Evolutionary conservation across 2,797 vertebrate species (phyloP), one percentile per base, ranked within the genome.

Genomic region (Epinephelus awoara): DNA sequence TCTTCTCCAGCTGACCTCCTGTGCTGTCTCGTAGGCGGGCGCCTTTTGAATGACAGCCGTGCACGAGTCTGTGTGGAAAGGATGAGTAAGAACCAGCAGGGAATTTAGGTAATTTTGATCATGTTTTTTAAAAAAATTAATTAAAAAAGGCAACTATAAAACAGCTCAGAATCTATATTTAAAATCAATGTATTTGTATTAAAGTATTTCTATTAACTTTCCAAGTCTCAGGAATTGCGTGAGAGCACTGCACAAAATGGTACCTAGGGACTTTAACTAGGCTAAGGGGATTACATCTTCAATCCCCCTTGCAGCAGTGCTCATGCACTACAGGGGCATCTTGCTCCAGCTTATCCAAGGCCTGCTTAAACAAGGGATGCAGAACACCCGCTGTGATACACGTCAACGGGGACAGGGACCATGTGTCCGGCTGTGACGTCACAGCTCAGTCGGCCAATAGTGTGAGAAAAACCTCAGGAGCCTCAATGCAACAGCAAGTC

Each of bases 41-140:
- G 94, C 42, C 96, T 90, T 76, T 95, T 96, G 82, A 96, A 89
- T 5, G 95, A 96, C 25, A 96, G 89, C 4, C 95, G 91, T 17
- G 92, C 91, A 14, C 96, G 95, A 66, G 92, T 94, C 96, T 96
- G 82, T 25, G 51, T 57, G 47, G 25, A 64, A 25, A 65, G 82
- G 8, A 67, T 17, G n/a, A 52, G 34, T 2, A n/a, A 34, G 17
- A 77, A 14, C 14, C 40, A 75, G 17, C 8, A 47, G 21, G 40
- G 6, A 9, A 62, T 67, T 66, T 38, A 27, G 2, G 67, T 44
- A 0, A 42, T 12, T 10, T 34, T 34, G 34, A 34, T 34, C 34
- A 40, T 6, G 23, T 61, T 54, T 57, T 44, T 4, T n/a, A 69
- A 14, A 13, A 47, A 34, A 34, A 34, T 3, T 5, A 18, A 0